Evolutionary conservation across 2,113 vertebrate genomes (phyloP), one percentile per base, ranked within the genome.

Genomic region (Tachuris rubrigastra): DNA sequence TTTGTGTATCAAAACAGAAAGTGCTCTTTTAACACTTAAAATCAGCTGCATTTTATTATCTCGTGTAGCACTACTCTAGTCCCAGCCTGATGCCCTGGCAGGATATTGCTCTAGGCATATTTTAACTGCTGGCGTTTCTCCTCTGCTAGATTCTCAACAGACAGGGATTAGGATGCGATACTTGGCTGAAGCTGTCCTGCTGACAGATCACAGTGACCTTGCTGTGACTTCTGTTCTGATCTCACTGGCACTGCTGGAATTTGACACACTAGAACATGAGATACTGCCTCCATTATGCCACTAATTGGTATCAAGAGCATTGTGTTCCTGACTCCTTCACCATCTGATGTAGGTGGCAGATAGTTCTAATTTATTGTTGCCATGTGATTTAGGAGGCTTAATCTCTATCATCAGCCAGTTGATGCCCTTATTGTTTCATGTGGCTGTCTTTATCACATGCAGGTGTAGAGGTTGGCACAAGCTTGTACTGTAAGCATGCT

Each of bases 231-330:
- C 78, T 94, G 82, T 78, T 88, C 94, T 96, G 95, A 96, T 96
- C 95, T 94, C 85, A 44, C 44, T 95, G 92, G 95, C 90, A 92
- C 95, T 93, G 90, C 68, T 94, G 93, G 96, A 96, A 97, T 96
- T 71, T 91, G 93, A 97, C 93, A 94, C 93, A 88, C 60, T 90
- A 85, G 94, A 94, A 96, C 93, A 92, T 88, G 94, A 96, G 94
- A 95, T 92, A 89, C 71, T 33, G 63, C 27, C 85, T 95, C 85
- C 94, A 90, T 95, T 95, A 94, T 94, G 75, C 72, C 66, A 94
- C 94, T 96, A 96, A 96, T 91, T 93, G 71, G 82, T 88, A 93
- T 95, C 68, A 75, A 96, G 93, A 88, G 96, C 93, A 96, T 95
- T 96, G 92, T 95, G 93, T 97, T 94, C 92, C 85, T 95, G 78